Evolutionary conservation across 1,140 invertebrate species (phyloP).

Genomic region (Potamilus streckersoni): DNA sequence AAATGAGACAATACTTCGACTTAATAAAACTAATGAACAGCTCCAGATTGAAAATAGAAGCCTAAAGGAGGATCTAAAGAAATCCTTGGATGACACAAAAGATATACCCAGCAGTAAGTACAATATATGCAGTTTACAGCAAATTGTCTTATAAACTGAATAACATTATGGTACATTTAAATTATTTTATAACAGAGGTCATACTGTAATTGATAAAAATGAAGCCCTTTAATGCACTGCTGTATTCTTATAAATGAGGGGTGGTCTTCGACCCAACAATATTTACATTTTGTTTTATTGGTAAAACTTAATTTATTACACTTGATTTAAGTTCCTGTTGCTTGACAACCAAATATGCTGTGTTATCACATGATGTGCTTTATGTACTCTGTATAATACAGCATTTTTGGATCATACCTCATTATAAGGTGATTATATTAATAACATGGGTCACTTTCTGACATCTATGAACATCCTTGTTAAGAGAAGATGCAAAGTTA

Average conservation of each 20-base stretch:
- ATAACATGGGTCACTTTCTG: too few relatives aligned
- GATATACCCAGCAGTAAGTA: conserved; percentile 4
- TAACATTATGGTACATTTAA: neutral
- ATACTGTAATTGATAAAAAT: neutral
- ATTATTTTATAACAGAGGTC: neutral
- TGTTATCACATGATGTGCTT: too few relatives aligned
- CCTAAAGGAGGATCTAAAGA: conserved; percentile 62
- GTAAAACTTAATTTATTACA: too few relatives aligned
- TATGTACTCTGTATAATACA: too few relatives aligned
- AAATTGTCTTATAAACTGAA: neutral
- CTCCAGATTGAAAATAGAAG: conserved; percentile 60
- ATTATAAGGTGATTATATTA: too few relatives aligned
- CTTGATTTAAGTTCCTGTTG: too few relatives aligned
- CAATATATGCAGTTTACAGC: neutral
- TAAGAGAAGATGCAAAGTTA: too few relatives aligned
- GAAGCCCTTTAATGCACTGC: neutral
- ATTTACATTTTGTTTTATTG: neutral
- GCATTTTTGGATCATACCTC: too few relatives aligned
- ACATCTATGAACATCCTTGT: too few relatives aligned
- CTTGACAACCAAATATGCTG: too few relatives aligned
- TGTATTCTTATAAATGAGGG: neutral
- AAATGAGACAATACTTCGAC: conserved; percentile 62
- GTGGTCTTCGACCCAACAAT: too few relatives aligned
- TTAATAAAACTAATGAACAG: conserved; percentile 61
- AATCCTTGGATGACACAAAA: conserved; percentile 47